Percentiles rank a stretch among this genome's conserved stretches.
phyloP scores from a whole-genome alignment of 2,113 vertebrate genomes.

The Hippocampus comes region DNA sequence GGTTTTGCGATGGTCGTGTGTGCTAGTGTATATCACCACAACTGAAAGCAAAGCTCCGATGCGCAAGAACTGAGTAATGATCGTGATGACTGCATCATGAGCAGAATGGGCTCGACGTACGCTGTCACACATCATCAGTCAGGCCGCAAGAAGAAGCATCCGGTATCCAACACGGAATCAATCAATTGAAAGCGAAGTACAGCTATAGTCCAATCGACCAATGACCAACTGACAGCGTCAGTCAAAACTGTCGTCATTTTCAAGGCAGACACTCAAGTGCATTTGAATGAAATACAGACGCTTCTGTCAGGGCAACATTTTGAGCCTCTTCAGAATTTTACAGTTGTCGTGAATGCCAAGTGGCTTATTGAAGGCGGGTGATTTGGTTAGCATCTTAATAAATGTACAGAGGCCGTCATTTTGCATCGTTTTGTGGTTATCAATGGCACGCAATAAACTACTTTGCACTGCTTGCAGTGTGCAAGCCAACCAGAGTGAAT shows the following conservation, averaged over 20 bases:
- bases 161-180: neutral
- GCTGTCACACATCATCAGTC: too few species aligned
- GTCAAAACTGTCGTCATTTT: neutral
- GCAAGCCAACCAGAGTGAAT: too few species aligned
- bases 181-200: neutral
- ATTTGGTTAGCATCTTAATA: slow-evolving; percentile 19
- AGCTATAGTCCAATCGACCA: neutral
- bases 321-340: slow-evolving; percentile 42
- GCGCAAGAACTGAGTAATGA: too few species aligned
- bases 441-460: too few species aligned
- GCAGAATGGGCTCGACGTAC: too few species aligned
- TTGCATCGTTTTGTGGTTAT: too few species aligned
- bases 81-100: too few species aligned
- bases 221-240: neutral
- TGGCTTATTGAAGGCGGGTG: neutral
- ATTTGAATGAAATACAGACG: slow-evolving; percentile 19
- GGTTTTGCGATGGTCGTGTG: too few species aligned
- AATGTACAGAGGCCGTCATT: neutral
- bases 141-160: too few species aligned
- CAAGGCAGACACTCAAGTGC: neutral
- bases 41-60: too few species aligned
- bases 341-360: slow-evolving; percentile 23
- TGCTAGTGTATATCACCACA: too few species aligned
- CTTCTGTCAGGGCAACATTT: slow-evolving; percentile 9
- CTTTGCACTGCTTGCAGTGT: too few species aligned